Percentiles rank a stretch among this genome's conserved stretches.
phyloP scores from a whole-genome alignment of 2,888 invertebrate genomes.

The Callinectes sapidus region DNA sequence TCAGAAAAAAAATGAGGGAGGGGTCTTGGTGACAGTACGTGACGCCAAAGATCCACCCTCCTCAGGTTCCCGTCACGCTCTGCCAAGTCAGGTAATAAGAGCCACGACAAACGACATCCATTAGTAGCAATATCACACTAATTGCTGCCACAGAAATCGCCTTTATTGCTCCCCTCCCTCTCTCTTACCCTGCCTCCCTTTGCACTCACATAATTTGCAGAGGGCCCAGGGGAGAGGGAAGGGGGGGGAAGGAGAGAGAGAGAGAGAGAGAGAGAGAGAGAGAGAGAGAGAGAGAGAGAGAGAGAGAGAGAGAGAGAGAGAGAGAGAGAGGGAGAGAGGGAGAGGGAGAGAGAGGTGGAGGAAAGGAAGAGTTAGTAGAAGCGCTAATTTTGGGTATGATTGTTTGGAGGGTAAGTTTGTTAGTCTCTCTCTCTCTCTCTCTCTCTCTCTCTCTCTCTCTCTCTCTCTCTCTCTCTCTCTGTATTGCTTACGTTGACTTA shows the following conservation, averaged over 20 bases:
- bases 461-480: slow-evolving; percentile 13
- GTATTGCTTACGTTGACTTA: neutral
- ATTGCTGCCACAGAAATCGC: slow-evolving; percentile 5
- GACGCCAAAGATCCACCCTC: neutral
- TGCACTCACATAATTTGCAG: neutral
- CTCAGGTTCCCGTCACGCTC: neutral
- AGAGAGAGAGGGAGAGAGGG: neutral
- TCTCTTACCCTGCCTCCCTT: neutral
- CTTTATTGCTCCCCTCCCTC: slow-evolving; percentile 4
- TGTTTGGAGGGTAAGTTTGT: neutral
- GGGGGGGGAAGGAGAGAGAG: neutral
- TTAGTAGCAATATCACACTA: slow-evolving; percentile 16
- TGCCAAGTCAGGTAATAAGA: slow-evolving; percentile 3
- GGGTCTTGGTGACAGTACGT: neutral
- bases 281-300: neutral
- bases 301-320: neutral
- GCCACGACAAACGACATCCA: neutral
- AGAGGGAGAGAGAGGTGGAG: neutral
- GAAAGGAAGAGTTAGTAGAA: neutral
- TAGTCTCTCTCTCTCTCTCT: neutral
- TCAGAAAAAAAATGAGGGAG: neutral
- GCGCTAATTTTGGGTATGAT: neutral
- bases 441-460: slow-evolving; percentile 25
- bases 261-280: neutral
- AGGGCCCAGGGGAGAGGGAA: neutral